Evolutionary conservation across 2,797 vertebrate genomes (phyloP).

Genomic region (Pangasius krempfi): DNA sequence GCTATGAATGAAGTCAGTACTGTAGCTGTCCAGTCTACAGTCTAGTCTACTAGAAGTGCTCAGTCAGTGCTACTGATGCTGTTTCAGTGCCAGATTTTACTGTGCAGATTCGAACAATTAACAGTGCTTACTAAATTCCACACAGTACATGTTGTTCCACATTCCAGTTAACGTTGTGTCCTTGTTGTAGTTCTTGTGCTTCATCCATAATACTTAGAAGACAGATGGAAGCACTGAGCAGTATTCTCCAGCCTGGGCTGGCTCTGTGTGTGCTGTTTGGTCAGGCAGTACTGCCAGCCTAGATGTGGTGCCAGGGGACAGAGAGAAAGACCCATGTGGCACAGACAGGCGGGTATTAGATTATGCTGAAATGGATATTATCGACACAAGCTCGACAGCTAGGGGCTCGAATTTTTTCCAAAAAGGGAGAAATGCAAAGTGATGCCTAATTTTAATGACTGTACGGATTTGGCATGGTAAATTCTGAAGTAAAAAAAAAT

Average conservation of each 20-base stretch:
- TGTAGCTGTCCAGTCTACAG: background rate
- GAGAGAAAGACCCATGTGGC: slow-evolving; percentile 34
- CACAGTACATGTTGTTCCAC: background rate
- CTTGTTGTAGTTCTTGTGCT: background rate
- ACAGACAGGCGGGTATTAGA: slow-evolving; percentile 42
- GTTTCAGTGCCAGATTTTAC: background rate
- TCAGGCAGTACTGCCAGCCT: slow-evolving; percentile 31
- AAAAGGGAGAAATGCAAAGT: background rate
- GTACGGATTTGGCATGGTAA: background rate
- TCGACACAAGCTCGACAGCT: slow-evolving; percentile 23
- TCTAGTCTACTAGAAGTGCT: too few species aligned
- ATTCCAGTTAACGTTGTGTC: background rate
- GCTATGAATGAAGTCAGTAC: background rate
- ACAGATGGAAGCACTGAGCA: slow-evolving; percentile 42
- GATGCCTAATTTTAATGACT: background rate
- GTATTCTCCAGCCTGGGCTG: slow-evolving; percentile 27
- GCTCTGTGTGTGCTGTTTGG: slow-evolving; percentile 22
- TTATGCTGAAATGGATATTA: slow-evolving; percentile 53
- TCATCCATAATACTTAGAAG: background rate
- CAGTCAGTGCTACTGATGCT: too few species aligned
- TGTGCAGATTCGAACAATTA: background rate
- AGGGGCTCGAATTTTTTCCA: slow-evolving; percentile 7
- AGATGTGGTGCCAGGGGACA: slow-evolving; percentile 43
- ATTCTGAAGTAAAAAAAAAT: background rate
- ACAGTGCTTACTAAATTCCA: background rate